phyloP scores from a whole-genome alignment of 2,888 invertebrate species.

The Molorchus minor region DNA sequence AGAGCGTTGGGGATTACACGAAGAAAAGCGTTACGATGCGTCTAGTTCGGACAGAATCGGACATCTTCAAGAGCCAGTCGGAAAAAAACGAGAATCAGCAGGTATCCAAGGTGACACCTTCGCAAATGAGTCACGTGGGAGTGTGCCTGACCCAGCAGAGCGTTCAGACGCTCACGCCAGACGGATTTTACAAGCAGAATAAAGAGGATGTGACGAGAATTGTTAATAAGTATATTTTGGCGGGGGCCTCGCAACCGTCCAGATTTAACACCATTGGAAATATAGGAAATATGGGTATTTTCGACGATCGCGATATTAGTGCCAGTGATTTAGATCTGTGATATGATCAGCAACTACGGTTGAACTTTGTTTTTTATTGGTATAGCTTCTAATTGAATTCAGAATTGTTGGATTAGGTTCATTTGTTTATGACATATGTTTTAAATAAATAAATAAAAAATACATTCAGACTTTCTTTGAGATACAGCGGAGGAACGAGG shows the following conservation, averaged over 20 bases:
- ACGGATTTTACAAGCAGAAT: conserved; percentile 45
- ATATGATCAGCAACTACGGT: too few species aligned
- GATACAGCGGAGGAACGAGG: too few species aligned
- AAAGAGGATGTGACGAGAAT: conserved; percentile 39
- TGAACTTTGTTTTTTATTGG: too few species aligned
- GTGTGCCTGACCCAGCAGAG: background rate
- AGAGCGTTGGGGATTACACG: conserved; percentile 32
- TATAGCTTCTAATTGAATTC: too few species aligned
- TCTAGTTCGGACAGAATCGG: conserved; percentile 9
- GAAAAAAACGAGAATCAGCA: background rate
- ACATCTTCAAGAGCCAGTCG: background rate
- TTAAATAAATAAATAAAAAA: too few species aligned
- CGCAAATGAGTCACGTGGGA: background rate
- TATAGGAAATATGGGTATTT: conserved; percentile 5
- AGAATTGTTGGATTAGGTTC: too few species aligned
- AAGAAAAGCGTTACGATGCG: conserved; percentile 26
- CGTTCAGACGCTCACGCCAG: conserved; percentile 32
- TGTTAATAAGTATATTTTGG: conserved; percentile 36
- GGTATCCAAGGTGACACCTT: background rate
- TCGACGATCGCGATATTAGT: conserved; percentile 8
- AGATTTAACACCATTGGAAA: background rate
- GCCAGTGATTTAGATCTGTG: conserved; percentile 8
- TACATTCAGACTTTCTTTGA: too few species aligned
- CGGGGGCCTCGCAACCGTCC: background rate
- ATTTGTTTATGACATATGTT: too few species aligned